Evolutionary conservation across 2,113 vertebrate species (phyloP).

Genomic region (Nymphicus hollandicus): DNA sequence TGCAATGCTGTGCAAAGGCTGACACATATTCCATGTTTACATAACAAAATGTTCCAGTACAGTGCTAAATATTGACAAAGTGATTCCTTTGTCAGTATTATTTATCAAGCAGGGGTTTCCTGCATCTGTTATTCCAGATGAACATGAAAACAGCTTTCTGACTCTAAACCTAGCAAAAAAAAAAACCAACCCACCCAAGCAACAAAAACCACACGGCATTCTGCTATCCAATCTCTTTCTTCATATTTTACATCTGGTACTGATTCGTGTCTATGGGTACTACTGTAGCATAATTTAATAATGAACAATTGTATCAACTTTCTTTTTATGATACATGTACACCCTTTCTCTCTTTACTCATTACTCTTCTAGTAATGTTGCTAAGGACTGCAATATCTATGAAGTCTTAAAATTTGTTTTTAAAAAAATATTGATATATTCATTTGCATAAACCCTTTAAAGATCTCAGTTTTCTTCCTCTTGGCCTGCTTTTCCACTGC

Average conservation of each 20-base stretch:
- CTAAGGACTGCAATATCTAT: not conserved
- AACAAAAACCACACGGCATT: not conserved
- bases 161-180: not conserved
- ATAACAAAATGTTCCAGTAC: not conserved
- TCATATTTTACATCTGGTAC: not conserved
- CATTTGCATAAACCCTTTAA: not conserved
- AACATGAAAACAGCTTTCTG: not conserved
- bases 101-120: not conserved
- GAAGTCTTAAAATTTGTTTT: not conserved
- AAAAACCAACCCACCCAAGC: not conserved
- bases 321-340: not conserved
- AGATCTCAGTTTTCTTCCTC: not conserved
- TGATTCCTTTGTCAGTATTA: not conserved
- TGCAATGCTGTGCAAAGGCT: not conserved
- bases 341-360: not conserved
- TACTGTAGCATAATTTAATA: not conserved
- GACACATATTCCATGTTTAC: not conserved
- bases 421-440: not conserved
- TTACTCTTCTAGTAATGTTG: not conserved
- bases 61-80: not conserved
- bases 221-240: not conserved
- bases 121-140: not conserved
- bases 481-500: not conserved
- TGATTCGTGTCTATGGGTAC: not conserved
- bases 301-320: not conserved